phyloP scores from a whole-genome alignment of 2,888 invertebrate species.

The Synergus itoensis region DNA sequence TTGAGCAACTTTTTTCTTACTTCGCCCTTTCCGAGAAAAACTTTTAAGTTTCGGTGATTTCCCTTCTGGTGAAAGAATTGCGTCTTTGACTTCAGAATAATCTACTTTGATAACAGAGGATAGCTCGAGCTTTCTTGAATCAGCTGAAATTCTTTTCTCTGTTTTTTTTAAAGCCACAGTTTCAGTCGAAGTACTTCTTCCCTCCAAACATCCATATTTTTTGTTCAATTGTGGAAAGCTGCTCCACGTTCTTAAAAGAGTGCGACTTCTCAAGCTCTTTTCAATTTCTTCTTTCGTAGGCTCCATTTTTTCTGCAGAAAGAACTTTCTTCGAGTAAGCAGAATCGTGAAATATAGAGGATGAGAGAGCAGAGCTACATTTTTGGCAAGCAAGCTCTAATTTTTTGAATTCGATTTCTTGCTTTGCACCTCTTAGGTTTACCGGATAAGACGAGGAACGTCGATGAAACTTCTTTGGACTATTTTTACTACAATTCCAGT shows the following conservation, averaged over 20 bases:
- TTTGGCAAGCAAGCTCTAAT: not conserved
- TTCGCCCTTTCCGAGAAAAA: conserved; percentile 57
- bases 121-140: conserved; percentile 51
- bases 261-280: not conserved
- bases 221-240: conserved; percentile 68
- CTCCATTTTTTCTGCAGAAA: conserved; percentile 6
- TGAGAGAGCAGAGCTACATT: conserved; percentile 14
- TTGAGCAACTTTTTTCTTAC: conserved; percentile 52
- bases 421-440: conserved; percentile 63
- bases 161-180: conserved; percentile 45
- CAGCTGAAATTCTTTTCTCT: conserved; percentile 3
- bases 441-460: conserved; percentile 75
- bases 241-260: conserved; percentile 67
- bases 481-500: conserved; percentile 68
- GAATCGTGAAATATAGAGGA: not conserved
- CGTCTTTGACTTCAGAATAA: conserved; percentile 62
- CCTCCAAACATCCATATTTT: conserved; percentile 51
- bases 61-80: conserved; percentile 32
- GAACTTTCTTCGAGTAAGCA: conserved; percentile 22
- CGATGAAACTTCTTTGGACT: conserved; percentile 71
- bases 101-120: conserved; percentile 69
- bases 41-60: conserved; percentile 57
- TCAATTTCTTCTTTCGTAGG: not conserved
- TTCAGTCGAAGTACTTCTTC: conserved; percentile 48
- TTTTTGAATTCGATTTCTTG: conserved; percentile 9